Conservation (phyloP, 2,797 vertebrate genomes). For the Acestrorhynchus altus region DNA sequence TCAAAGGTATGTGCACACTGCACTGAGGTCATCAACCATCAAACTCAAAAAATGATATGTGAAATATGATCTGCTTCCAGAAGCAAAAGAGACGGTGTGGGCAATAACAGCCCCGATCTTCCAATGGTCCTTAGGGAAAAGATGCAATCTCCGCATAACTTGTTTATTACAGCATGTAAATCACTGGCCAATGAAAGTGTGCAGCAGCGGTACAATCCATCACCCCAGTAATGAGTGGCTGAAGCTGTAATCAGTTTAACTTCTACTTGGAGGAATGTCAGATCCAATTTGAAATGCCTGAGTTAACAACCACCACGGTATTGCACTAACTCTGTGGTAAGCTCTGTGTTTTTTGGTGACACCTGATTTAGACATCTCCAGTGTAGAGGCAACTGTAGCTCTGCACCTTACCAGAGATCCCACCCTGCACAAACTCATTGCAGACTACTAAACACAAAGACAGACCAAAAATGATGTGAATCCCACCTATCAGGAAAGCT, state of each 20-base stretch:
- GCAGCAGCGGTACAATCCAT: conserved; percentile 13
- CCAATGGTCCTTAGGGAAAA: conserved; percentile 18
- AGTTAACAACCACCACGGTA: neutral
- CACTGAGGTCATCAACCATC: neutral
- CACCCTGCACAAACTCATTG: no score
- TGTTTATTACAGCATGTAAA: conserved; percentile 33
- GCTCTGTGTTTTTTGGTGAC: neutral
- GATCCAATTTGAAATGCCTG: neutral
- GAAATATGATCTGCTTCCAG: conserved; percentile 12
- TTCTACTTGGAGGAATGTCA: conserved; percentile 4
- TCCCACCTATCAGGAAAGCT: no score
- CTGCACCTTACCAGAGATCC: no score
- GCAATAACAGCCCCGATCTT: conserved; percentile 20
- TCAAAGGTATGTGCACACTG: neutral
- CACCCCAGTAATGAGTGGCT: conserved; percentile 14
- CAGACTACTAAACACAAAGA: no score
- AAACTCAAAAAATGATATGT: neutral
- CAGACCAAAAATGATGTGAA: no score
- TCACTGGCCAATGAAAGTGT: conserved; percentile 26
- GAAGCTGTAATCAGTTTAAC: conserved; percentile 7
- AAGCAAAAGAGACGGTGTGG: conserved; percentile 25
- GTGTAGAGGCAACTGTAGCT: no score
- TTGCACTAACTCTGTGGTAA: no score
- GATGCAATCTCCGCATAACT: conserved; percentile 39
- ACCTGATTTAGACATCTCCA: neutral